Base-by-base conservation (phyloP, 2,113 vertebrate genomes). In the Capricornis sumatraensis region DNA sequence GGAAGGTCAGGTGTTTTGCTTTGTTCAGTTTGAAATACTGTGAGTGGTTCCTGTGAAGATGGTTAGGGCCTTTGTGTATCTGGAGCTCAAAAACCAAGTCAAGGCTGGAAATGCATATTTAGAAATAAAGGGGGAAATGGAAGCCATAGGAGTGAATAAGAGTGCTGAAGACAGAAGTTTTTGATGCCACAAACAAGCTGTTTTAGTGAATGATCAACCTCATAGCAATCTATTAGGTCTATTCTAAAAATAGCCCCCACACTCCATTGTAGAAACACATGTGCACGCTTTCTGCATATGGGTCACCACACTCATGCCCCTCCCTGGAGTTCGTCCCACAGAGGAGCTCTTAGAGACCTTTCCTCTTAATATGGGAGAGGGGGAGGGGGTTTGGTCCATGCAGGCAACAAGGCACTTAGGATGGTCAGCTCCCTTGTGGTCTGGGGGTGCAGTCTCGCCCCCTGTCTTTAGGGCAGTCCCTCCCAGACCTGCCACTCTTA, bases 261-360 rank as follows among this genome's bases (percentile, higher is more conserved):
- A 27, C 10, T 15, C 14, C 13, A 4, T n/a, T 50, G 5, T 28
- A 36, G 2, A 36, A 5, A 10, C 12, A 16, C 14, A 12, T 4
- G 5, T 2, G 25, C 25, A 47, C 1, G 2, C 17, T 74, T 89
- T 45, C 47, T 27, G n/a, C 30, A 30, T 40, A 3, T 0, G 4
- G 50, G 40, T n/a, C 55, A 40, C 85, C 5, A 5, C 57, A 4
- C n/a, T 74, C 60, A 36, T 0, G 1, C 16, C 43, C 30, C 53
- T 15, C 33, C 47, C 64, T 21, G 36, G 19, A 62, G 40, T 21
- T 27, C 10, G 21, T 7, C 7, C 2, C 40, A 10, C 7, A 7
- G 83, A 58, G 28, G 16, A 21, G 52, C 30, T 60, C 64, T 27
- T 52, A 27, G 10, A 76, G 53, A 87, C 33, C 43, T 57, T 43